These are phyloP conservation scores for Pteruthius melanotis DNA, from an alignment of 2,113 vertebrate genomes.

Conservation along the genomic window DNA sequence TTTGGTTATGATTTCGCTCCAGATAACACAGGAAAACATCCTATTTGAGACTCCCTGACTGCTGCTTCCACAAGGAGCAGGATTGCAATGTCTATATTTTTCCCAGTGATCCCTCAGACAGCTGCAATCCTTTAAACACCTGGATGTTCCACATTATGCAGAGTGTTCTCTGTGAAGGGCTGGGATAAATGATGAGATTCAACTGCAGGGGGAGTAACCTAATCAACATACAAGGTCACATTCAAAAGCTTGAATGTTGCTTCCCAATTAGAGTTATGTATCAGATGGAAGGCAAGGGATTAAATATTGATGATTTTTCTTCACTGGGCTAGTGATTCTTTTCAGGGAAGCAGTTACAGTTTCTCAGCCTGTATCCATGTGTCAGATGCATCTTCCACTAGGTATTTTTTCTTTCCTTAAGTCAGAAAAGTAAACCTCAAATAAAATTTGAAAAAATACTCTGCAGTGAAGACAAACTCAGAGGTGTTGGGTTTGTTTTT, in stretches of 20 bases:
- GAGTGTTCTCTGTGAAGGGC: background rate
- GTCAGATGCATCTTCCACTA: background rate
- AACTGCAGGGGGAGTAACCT: background rate
- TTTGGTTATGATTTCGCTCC: background rate
- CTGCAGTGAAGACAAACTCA: background rate
- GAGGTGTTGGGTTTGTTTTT: accelerated
- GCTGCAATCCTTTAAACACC: background rate
- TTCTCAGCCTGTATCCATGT: background rate
- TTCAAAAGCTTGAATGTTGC: background rate
- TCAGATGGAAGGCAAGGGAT: background rate
- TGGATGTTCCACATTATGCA: constrained; percentile 17
- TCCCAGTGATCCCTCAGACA: background rate
- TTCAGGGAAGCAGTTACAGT: background rate
- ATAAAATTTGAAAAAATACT: background rate
- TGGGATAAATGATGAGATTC: background rate
- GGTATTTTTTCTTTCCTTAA: background rate
- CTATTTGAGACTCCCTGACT: background rate
- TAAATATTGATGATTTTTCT: constrained; percentile 26
- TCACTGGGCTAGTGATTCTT: background rate
- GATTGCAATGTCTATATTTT: background rate
- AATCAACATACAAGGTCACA: constrained; percentile 47
- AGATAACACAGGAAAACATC: background rate
- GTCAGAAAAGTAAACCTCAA: background rate
- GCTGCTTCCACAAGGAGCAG: background rate
- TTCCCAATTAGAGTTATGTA: background rate